A percentile compares a stretch with the other conserved stretches of the same genome.
Conservation (phyloP, 1,140 invertebrate genomes). For the Drosophila azteca region DNA sequence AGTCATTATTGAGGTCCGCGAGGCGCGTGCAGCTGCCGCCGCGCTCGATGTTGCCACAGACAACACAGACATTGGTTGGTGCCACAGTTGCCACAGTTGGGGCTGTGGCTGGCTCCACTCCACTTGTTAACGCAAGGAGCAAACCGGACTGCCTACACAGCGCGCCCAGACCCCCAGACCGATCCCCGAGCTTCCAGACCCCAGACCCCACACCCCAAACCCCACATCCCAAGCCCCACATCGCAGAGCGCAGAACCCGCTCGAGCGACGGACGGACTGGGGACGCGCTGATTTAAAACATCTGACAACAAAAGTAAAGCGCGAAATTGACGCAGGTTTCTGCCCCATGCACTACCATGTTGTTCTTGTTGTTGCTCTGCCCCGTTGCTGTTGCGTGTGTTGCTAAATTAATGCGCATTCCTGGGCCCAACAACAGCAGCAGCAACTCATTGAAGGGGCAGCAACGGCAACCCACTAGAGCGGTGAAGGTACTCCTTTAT, state of each 20-base stretch:
- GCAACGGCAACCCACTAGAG: constrained; percentile 3
- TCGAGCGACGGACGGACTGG: constrained; percentile 15
- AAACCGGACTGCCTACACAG: constrained; percentile 77
- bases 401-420: constrained; percentile 53
- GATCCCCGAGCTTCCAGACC: constrained; percentile 7
- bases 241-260: constrained; percentile 36
- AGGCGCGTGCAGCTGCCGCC: constrained; percentile 74
- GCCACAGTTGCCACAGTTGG: neutral
- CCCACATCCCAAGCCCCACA: constrained; percentile 1
- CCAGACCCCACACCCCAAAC: constrained; percentile 5
- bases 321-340: constrained; percentile 81
- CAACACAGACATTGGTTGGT: neutral
- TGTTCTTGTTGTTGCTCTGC: constrained; percentile 8
- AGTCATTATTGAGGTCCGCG: constrained; percentile 65
- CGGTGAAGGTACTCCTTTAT: constrained; percentile 1
- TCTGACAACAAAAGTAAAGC: constrained; percentile 82
- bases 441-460: constrained; percentile 7
- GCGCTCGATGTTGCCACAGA: constrained; percentile 4
- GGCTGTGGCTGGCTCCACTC: constrained; percentile 49
- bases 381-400: constrained; percentile 37
- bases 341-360: constrained; percentile 31
- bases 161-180: neutral
- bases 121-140: constrained; percentile 79
- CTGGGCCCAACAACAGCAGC: constrained; percentile 23
- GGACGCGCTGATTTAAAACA: constrained; percentile 74